Evolutionary conservation across 2,797 vertebrate species (phyloP).

Genomic region (Melanotaenia boesemani): DNA sequence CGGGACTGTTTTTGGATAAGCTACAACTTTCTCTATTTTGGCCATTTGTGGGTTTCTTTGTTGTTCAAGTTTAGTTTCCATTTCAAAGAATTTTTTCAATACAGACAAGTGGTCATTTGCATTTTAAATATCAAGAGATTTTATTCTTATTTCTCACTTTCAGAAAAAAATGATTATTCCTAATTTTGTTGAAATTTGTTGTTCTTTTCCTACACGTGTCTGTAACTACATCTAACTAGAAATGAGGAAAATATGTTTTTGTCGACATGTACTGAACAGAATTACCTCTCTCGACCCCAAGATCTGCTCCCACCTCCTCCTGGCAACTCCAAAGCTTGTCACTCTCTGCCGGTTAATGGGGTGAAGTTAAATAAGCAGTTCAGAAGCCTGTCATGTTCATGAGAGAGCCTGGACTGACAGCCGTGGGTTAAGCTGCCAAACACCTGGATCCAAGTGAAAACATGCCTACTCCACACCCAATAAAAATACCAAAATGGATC

Average conservation of each 20-base stretch:
- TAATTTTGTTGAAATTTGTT: no score
- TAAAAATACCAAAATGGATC: conserved; percentile 54
- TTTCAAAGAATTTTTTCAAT: no score
- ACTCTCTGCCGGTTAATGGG: conserved; percentile 50
- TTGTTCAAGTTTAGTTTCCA: not conserved
- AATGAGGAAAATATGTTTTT: not conserved
- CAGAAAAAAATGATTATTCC: no score
- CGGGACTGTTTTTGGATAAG: not conserved
- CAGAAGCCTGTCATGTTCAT: conserved; percentile 43
- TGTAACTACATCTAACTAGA: not conserved
- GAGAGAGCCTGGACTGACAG: conserved; percentile 48
- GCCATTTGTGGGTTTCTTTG: no score
- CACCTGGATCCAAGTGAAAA: conserved; percentile 49
- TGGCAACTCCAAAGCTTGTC: conserved; percentile 37
- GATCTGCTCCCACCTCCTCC: conserved; percentile 17
- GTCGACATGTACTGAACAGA: not conserved
- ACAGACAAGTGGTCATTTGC: no score
- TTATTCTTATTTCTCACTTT: no score
- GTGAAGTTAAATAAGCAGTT: conserved; percentile 57
- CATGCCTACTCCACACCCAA: conserved; percentile 34
- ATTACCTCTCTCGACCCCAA: conserved; percentile 21
- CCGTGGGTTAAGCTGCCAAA: conserved; percentile 42
- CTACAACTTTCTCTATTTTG: not conserved
- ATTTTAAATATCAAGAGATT: no score
- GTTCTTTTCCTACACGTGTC: no score